These are phyloP conservation scores for Phrynocephalus versicolor DNA, from an alignment of 2,113 vertebrate genomes.

Conservation along the genomic window DNA sequence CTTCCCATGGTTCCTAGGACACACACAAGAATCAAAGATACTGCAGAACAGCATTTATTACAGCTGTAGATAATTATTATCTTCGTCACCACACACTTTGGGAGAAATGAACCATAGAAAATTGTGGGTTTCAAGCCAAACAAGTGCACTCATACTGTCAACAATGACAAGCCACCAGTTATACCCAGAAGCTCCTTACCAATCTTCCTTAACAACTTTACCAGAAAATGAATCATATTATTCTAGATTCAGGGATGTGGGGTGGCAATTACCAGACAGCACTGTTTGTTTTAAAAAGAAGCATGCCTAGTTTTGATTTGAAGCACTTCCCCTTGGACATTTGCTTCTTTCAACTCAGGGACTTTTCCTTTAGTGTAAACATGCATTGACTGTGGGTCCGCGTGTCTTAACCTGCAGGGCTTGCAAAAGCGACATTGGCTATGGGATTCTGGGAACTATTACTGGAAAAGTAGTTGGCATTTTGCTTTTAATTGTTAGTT, in stretches of 20 bases:
- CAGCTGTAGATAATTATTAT: neutral
- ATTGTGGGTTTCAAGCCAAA: neutral
- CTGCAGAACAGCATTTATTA: neutral
- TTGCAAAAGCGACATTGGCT: too few species aligned
- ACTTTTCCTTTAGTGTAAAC: neutral
- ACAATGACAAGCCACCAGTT: conserved; percentile 7
- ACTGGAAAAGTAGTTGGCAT: too few species aligned
- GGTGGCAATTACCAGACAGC: neutral
- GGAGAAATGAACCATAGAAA: neutral
- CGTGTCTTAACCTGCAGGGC: neutral
- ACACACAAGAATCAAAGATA: neutral
- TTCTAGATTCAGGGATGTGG: too few species aligned
- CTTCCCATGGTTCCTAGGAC: neutral
- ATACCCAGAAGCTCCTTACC: neutral
- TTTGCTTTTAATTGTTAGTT: too few species aligned
- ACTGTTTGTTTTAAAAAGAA: neutral
- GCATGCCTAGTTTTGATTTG: neutral
- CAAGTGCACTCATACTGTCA: neutral
- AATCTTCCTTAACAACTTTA: neutral
- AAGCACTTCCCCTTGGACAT: neutral
- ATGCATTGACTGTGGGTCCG: neutral
- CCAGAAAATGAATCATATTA: neutral
- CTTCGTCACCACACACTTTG: neutral
- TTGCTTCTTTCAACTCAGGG: neutral
- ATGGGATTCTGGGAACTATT: too few species aligned